Conservation (phyloP, 2,113 vertebrate species). For the Nannobrachium achirus region DNA sequence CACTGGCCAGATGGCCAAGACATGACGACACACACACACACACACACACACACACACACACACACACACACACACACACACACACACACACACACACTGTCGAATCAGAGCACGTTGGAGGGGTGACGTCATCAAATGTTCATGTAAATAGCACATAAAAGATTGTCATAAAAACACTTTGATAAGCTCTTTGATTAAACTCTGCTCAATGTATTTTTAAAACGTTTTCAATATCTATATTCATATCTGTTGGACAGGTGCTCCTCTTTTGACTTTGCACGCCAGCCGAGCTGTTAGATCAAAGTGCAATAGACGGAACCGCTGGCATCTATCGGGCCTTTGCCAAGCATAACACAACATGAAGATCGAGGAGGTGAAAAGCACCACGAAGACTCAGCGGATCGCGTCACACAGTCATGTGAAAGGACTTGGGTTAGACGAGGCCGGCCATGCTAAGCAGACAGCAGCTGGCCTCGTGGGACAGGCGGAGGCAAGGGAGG, state of each 20-base stretch:
- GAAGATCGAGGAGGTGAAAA: conserved; percentile 99
- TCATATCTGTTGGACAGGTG: conserved; percentile 13
- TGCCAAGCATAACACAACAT: conserved; percentile 62
- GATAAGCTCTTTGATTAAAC: too few species aligned
- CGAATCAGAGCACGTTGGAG: not conserved
- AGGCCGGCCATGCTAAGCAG: conserved; percentile 93
- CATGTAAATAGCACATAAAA: too few species aligned
- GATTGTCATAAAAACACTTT: too few species aligned
- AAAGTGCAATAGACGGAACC: not conserved
- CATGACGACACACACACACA: too few species aligned
- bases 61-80: too few species aligned
- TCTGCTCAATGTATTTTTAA: too few species aligned
- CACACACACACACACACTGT: too few species aligned
- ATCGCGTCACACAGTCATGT: conserved; percentile 97
- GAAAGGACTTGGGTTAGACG: conserved; percentile 95
- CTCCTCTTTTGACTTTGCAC: conserved; percentile 76
- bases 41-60: too few species aligned
- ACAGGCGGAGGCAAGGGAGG: conserved; percentile 95
- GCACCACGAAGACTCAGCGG: conserved; percentile 96
- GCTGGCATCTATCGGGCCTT: not conserved
- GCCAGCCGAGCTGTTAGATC: conserved; percentile 33
- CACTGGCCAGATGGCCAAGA: too few species aligned
- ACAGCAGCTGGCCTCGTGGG: conserved; percentile 91
- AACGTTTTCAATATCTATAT: too few species aligned
- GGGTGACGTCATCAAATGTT: not conserved